Evolutionary conservation across 2,797 vertebrate genomes (phyloP), one percentile per base, ranked within the genome.

Genomic region (Trachops cirrhosus): DNA sequence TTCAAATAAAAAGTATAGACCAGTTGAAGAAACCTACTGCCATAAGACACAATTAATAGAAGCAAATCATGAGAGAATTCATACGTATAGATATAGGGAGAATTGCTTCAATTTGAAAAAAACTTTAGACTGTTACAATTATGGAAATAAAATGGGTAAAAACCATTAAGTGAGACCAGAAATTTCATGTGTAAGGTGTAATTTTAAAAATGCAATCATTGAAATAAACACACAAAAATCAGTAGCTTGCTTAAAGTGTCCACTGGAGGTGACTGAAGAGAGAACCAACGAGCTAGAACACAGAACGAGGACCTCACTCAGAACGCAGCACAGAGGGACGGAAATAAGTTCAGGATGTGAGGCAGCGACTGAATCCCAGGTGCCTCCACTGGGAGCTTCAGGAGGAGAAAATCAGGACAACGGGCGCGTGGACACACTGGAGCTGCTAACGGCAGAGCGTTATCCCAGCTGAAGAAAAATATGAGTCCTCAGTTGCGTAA

Each of bases 371-470:
- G 19, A 41, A 48, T 3, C 39, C 16, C 16, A 64, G 80, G 9
- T 9, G 1, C 3, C 11, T 2, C 14, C 2, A 19, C 14, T 0
- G 15, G 19, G 32, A 21, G 32, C 9, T 37, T 16, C 50, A 3
- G 16, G 10, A 32, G 71, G 21, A 74, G 11, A n/a, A 52, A 50
- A 21, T 15, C 16, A 50, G 9, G 19, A 19, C 41, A 24, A 4
- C 0, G 29, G 5, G 15, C 0, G 2, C 3, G 1, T 11, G 10
- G 32, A 26, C 6, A 14, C 14, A 14, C 1, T 0, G 12, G 32
- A 50, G 39, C 29, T 26, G 22, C 2, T 11, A 39, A 29, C 6
- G 10, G 19, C 64, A 22, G 6, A 50, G 52, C 75, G 70, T 14
- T 12, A 6, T 5, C 68, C 7, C 26, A 29, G 9, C 0, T 41